Conservation (phyloP, 2,113 vertebrate species). For the Gadus macrocephalus region DNA sequence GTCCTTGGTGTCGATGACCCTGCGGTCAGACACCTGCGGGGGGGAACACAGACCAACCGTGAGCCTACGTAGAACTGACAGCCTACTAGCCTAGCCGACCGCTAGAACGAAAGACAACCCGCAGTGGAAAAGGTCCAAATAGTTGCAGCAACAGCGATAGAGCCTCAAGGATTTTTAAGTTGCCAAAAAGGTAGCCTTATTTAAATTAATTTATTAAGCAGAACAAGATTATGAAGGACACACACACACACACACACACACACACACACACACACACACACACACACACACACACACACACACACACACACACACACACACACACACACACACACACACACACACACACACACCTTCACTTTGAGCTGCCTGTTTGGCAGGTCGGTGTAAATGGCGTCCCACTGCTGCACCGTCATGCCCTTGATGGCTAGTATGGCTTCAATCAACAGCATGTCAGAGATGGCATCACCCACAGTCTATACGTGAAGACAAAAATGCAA, state of each 20-base stretch:
- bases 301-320: background rate
- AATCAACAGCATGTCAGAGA: slow-evolving; percentile 92
- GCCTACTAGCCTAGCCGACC: too few species aligned
- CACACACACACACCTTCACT: slow-evolving; percentile 79
- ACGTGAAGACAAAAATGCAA: background rate
- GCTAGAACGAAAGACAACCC: too few species aligned
- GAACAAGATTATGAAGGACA: too few species aligned
- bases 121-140: too few species aligned
- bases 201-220: too few species aligned
- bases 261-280: background rate
- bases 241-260: background rate
- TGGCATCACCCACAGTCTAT: slow-evolving; percentile 88
- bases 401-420: slow-evolving; percentile 83
- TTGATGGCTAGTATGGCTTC: slow-evolving; percentile 86
- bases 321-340: background rate
- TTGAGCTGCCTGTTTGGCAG: slow-evolving; percentile 92
- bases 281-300: background rate
- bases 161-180: too few species aligned
- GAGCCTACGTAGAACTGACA: background rate
- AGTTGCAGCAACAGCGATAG: too few species aligned
- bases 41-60: background rate
- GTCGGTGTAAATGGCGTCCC: slow-evolving; percentile 84
- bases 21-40: slow-evolving; percentile 81
- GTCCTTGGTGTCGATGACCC: slow-evolving; percentile 82
- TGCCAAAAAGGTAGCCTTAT: too few species aligned